Percentiles rank a stretch among this genome's conserved stretches.
These are phyloP conservation scores for Telmatochromis sp. DNA, from an alignment of 2,113 vertebrate genomes.

Conservation along the genomic window DNA sequence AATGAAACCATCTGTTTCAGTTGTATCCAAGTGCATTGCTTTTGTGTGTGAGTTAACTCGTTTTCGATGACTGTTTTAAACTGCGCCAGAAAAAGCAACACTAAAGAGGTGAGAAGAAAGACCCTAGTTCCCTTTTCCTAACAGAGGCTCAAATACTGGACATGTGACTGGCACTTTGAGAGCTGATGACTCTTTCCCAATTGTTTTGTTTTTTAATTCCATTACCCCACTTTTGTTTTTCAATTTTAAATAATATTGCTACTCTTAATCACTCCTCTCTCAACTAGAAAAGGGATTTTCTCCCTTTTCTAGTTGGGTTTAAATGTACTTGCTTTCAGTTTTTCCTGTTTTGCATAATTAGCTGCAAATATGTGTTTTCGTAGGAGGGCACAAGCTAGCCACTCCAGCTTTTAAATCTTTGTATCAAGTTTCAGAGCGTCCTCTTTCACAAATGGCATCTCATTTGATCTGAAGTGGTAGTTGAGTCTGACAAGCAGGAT, in stretches of 20 bases:
- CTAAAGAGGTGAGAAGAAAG: neutral
- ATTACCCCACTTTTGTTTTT: neutral
- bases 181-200: neutral
- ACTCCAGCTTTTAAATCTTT: neutral
- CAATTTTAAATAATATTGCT: neutral
- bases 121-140: neutral
- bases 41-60: neutral
- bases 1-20: neutral
- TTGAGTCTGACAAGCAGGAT: constrained; percentile 11
- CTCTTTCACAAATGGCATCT: neutral
- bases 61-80: neutral
- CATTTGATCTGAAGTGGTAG: neutral
- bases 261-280: neutral
- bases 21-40: neutral
- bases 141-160: neutral
- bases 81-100: neutral
- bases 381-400: neutral
- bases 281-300: neutral
- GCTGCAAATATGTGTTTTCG: neutral
- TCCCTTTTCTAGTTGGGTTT: neutral
- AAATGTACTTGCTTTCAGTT: neutral
- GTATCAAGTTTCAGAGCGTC: neutral
- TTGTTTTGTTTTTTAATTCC: neutral
- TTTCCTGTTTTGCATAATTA: neutral
- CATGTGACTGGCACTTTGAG: neutral